phyloP scores from a whole-genome alignment of 2,797 vertebrate genomes.

The Betta splendens region DNA sequence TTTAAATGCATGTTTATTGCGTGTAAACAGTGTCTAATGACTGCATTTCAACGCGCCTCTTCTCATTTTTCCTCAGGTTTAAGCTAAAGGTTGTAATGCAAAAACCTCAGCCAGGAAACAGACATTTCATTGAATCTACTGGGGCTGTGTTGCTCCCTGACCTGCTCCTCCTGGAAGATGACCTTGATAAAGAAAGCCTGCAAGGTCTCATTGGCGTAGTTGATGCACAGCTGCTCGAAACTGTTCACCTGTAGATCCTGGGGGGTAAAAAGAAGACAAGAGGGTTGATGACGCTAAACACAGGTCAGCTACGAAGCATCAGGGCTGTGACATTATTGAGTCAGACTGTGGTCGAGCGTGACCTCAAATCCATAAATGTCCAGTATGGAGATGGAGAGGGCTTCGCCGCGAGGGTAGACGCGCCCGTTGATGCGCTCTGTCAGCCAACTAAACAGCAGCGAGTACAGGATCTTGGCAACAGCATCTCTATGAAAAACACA shows the following conservation, averaged over 20 bases:
- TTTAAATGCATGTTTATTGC: not conserved
- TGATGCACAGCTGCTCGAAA: slow-evolving; percentile 97
- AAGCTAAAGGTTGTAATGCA: not conserved
- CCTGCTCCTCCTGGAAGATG: slow-evolving; percentile 95
- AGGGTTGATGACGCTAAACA: not conserved
- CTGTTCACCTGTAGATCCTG: slow-evolving; percentile 96
- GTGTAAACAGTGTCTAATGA: not conserved
- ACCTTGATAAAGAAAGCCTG: slow-evolving; percentile 95
- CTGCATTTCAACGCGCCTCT: not conserved
- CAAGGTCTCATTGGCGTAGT: slow-evolving; percentile 94
- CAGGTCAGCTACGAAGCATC: slow-evolving; percentile 14
- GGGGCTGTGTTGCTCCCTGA: slow-evolving; percentile 68
- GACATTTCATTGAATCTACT: not conserved
- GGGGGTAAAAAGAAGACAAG: slow-evolving; percentile 29
- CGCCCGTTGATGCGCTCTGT: slow-evolving; percentile 91
- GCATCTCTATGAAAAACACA: slow-evolving; percentile 82
- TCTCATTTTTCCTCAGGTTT: not conserved
- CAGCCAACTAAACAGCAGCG: slow-evolving; percentile 94
- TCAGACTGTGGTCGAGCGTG: slow-evolving; percentile 12
- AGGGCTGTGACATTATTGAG: not conserved
- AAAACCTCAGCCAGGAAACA: not conserved
- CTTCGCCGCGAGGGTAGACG: slow-evolving; percentile 89
- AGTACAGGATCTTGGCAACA: slow-evolving; percentile 97
- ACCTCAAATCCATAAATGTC: slow-evolving; percentile 99
- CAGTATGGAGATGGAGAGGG: slow-evolving; percentile 91